A percentile compares a stretch with the other conserved stretches of the same genome.
Conservation (phyloP, 2,888 invertebrate genomes). For the Trichogramma dendrolimi region DNA sequence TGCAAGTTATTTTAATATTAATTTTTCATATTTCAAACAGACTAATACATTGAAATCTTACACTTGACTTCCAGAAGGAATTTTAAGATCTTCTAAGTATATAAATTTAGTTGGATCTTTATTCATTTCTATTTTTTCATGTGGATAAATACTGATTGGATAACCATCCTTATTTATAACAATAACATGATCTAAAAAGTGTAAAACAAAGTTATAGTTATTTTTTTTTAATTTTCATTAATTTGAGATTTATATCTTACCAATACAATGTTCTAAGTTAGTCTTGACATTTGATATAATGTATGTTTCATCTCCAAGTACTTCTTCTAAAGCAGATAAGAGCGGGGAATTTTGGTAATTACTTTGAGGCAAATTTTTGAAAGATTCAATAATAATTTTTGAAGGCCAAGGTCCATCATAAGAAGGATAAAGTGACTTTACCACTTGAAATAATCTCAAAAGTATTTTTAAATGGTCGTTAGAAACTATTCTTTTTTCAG, state of each 20-base stretch:
- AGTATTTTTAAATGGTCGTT: slow-evolving; percentile 37
- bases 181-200: slow-evolving; percentile 56
- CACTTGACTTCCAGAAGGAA: slow-evolving; percentile 39
- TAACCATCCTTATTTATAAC: slow-evolving; percentile 56
- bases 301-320: slow-evolving; percentile 59
- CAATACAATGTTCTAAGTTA: slow-evolving; percentile 57
- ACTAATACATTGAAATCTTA: slow-evolving; percentile 10
- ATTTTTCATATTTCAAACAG: background rate
- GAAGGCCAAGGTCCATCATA: slow-evolving; percentile 53
- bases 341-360: slow-evolving; percentile 51
- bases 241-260: slow-evolving; percentile 45
- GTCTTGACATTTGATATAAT: slow-evolving; percentile 57
- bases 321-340: slow-evolving; percentile 54
- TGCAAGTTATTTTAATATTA: slow-evolving; percentile 6
- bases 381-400: slow-evolving; percentile 48
- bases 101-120: slow-evolving; percentile 32
- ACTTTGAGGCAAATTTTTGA: slow-evolving; percentile 47
- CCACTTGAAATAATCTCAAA: slow-evolving; percentile 58
- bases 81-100: slow-evolving; percentile 52
- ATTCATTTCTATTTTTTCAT: slow-evolving; percentile 22
- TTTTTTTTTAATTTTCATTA: slow-evolving; percentile 4
- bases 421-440: slow-evolving; percentile 52
- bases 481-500: slow-evolving; percentile 31
- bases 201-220: slow-evolving; percentile 17
- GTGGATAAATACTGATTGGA: slow-evolving; percentile 51